Base-by-base conservation (phyloP, 1,140 invertebrate species). In the Homalodisca vitripennis region DNA sequence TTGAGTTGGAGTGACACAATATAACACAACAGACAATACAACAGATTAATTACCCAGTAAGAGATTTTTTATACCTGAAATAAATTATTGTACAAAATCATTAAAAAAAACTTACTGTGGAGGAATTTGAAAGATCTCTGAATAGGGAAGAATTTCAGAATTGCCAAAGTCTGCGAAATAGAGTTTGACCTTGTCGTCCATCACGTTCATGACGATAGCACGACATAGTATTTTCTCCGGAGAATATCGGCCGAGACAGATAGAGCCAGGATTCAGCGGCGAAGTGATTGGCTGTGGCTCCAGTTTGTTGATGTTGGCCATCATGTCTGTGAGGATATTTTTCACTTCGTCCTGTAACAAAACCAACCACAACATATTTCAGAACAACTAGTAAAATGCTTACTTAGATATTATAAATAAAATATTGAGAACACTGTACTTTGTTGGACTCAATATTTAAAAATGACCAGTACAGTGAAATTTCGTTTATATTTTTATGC, bases 111-210 rank as follows among this genome's bases (percentile, higher is more conserved):
- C 82, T 78, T 86, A 87, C 73, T 88, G 84, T 29, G 85, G 80
- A 1, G 90, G 89, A 71, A 93, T 85, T 77, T 89, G 84, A 78
- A 84, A 92, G 32, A 93, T 85, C 71, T 89, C 84, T 68, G 85
- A 83, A 34, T 86, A 85, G 2, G 84, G 82, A 27, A 92, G 81
- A 70, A 86, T 76, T 79, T 91, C 90, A 2, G 85, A 87, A 73
- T 90, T 88, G 6, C 91, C 91, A 77, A 88, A 92, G 78, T 93
- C 91, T 22, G 91, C 88, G 75, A 89, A 92, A 74, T 88, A 90
- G 14, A 92, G 82, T 79, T 88, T 85, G 73, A 84, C 86, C 30
- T 80, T 78, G 63, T 79, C 78, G 57, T 83, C 84, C 41, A 85
- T 84, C 27, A 90, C 80, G 71, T 84, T 85, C 77, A 87, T 89